Evolutionary conservation across 2,113 vertebrate species (phyloP).

Genomic region (Neolamprologus kungweensis): DNA sequence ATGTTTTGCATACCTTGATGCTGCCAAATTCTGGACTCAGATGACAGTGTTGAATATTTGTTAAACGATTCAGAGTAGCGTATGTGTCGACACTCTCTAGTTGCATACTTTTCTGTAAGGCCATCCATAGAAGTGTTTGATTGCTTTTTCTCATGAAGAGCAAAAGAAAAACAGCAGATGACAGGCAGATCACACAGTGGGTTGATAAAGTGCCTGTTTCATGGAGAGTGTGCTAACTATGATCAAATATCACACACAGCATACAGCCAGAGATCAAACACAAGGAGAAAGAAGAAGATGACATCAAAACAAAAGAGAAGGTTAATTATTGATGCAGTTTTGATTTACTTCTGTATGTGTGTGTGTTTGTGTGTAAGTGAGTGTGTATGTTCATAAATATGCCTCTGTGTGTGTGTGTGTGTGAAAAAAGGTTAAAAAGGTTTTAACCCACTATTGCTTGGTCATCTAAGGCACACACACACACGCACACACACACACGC

Average conservation of each 20-base stretch:
- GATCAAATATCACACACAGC: not conserved
- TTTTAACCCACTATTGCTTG: not conserved
- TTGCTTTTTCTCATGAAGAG: not conserved
- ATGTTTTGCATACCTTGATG: not conserved
- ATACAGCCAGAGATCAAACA: not conserved
- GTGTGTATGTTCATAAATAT: not conserved
- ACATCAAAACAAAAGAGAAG: not conserved
- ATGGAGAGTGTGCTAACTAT: slow-evolving; percentile 30
- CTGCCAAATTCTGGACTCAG: not conserved
- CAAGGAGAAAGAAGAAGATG: not conserved
- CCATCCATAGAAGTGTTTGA: not conserved
- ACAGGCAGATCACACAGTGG: not conserved
- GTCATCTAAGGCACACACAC: not conserved
- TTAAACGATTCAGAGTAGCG: not conserved
- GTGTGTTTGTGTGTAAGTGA: not conserved
- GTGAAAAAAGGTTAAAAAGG: not conserved
- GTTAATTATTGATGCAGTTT: slow-evolving; percentile 1
- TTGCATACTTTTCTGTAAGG: not conserved
- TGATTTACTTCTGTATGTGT: not conserved
- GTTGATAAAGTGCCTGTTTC: slow-evolving; percentile 1
- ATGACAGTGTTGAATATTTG: not conserved
- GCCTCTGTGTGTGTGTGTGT: not conserved
- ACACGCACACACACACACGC: rapidly evolving
- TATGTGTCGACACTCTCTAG: not conserved
- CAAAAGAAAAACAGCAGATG: not conserved